A percentile compares a stretch with the other conserved stretches of the same genome.
phyloP scores from a whole-genome alignment of 2,113 vertebrate genomes.

The Oreochromis tanganicae region DNA sequence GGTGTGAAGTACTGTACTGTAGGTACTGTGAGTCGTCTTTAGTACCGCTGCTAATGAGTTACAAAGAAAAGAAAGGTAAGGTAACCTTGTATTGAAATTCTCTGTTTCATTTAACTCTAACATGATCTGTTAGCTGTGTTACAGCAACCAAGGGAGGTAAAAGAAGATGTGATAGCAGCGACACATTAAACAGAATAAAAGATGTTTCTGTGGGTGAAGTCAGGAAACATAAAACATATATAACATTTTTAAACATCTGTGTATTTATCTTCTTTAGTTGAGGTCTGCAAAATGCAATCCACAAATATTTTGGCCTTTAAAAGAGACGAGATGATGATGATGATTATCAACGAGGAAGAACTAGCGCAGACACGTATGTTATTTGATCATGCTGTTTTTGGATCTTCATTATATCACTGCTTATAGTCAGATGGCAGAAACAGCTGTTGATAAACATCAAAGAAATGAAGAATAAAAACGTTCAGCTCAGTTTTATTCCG shows the following conservation, averaged over 20 bases:
- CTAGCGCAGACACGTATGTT: neutral
- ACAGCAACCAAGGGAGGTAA: neutral
- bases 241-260: neutral
- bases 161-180: neutral
- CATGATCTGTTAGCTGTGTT: neutral
- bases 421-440: neutral
- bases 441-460: neutral
- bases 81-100: neutral
- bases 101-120: accelerated
- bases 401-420: neutral
- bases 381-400: neutral
- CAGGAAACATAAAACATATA: neutral
- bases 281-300: neutral
- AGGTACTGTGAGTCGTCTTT: neutral
- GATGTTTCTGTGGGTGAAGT: neutral
- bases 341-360: neutral
- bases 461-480: accelerated
- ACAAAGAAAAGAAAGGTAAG: neutral
- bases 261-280: neutral
- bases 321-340: neutral
- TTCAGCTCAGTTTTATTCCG: neutral
- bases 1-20: neutral
- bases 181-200: neutral
- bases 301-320: neutral
- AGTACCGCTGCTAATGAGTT: neutral